These are phyloP conservation scores for Scolopax bukidnonensis DNA, from an alignment of 2,797 vertebrate genomes.

Conservation along the genomic window DNA sequence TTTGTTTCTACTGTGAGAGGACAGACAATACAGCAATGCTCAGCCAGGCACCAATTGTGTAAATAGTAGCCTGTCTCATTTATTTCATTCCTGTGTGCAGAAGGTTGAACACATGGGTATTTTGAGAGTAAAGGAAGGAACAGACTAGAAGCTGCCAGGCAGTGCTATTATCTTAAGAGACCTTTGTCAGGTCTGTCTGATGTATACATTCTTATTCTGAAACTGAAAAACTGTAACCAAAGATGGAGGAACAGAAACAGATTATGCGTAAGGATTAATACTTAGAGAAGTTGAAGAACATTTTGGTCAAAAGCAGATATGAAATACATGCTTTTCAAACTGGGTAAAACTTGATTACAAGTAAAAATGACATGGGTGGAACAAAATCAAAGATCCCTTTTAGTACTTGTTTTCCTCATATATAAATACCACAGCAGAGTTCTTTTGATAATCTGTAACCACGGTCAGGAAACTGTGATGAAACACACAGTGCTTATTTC, in stretches of 20 bases:
- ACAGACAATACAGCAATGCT: not conserved
- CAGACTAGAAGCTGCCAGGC: not conserved
- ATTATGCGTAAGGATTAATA: not conserved
- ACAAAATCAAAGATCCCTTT: not conserved
- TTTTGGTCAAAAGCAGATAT: not conserved
- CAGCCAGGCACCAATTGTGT: not conserved
- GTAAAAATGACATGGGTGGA: not conserved
- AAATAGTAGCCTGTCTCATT: not conserved
- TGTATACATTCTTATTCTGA: not conserved
- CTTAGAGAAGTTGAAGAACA: not conserved
- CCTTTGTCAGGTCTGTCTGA: not conserved
- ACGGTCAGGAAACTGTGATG: not conserved
- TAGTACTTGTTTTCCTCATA: not conserved
- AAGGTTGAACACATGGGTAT: not conserved
- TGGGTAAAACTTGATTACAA: not conserved
- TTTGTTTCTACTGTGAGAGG: not conserved
- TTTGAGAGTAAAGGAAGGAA: not conserved
- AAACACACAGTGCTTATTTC: not conserved
- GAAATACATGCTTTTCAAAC: not conserved
- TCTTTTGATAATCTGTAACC: not conserved
- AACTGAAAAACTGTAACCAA: not conserved
- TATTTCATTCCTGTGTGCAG: not conserved
- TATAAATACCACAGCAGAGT: not conserved
- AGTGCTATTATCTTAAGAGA: not conserved
- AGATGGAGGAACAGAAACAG: not conserved